A percentile compares a stretch with the other conserved stretches of the same genome.
Conservation (phyloP, 2,113 vertebrate species). For the Sinocyclocheilus grahami region DNA sequence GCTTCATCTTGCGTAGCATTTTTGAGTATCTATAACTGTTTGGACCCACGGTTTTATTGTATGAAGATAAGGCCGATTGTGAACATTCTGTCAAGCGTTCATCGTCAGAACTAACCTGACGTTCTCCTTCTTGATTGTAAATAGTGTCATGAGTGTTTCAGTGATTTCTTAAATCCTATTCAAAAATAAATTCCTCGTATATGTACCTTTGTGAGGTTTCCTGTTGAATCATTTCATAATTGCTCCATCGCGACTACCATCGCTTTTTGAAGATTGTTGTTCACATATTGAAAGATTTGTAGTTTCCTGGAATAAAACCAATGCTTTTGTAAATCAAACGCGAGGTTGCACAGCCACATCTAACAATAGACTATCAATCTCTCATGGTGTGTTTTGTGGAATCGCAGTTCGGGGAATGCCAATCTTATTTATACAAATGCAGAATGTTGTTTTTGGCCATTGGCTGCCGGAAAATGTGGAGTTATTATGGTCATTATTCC, state of each 20-base stretch:
- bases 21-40: neutral
- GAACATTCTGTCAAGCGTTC: neutral
- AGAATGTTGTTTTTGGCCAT: neutral
- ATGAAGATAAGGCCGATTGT: neutral
- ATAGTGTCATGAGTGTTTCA: neutral
- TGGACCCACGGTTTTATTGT: neutral
- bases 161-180: neutral
- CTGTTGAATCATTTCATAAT: neutral
- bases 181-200: neutral
- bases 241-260: neutral
- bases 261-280: neutral
- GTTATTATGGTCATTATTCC: neutral
- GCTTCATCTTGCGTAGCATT: neutral
- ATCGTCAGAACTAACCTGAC: neutral
- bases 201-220: neutral
- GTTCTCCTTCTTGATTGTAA: neutral
- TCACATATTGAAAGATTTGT: neutral
- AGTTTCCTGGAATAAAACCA: neutral
- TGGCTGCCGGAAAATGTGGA: neutral
- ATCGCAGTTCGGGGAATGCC: neutral
- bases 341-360: neutral
- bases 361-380: neutral
- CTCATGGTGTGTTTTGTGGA: neutral
- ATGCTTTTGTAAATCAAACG: neutral
- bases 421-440: slow-evolving; percentile 3